Evolutionary conservation across 2,797 vertebrate genomes (phyloP).

Genomic region (Pipistrellus pygmaeus): DNA sequence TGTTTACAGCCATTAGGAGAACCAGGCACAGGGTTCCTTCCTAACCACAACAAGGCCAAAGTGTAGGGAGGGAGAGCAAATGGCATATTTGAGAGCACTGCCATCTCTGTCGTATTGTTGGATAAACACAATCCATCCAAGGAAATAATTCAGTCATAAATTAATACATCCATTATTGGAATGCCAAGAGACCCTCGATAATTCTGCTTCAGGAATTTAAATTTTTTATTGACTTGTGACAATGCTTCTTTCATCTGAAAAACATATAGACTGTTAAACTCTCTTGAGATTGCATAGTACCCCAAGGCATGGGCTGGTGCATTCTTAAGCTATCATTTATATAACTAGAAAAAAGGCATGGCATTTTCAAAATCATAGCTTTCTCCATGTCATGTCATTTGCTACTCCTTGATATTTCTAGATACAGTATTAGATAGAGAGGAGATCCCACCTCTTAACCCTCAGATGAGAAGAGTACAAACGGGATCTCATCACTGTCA

Average conservation of each 20-base stretch:
- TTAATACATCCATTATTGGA: not conserved
- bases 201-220: not conserved
- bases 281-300: not conserved
- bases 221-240: not conserved
- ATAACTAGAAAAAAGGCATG: not conserved
- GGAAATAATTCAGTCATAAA: not conserved
- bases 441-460: not conserved
- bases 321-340: not conserved
- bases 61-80: not conserved
- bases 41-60: not conserved
- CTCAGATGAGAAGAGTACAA: not conserved
- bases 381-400: not conserved
- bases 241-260: conserved; percentile 34
- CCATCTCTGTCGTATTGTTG: not conserved
- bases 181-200: not conserved
- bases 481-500: not conserved
- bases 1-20: not conserved
- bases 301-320: not conserved
- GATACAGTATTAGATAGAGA: not conserved
- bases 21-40: not conserved
- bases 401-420: conserved; percentile 12
- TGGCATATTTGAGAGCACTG: not conserved
- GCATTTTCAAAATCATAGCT: not conserved
- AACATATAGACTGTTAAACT: not conserved
- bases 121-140: not conserved